These are phyloP conservation scores for Riparia riparia DNA, from an alignment of 2,113 vertebrate species.

Conservation along the genomic window DNA sequence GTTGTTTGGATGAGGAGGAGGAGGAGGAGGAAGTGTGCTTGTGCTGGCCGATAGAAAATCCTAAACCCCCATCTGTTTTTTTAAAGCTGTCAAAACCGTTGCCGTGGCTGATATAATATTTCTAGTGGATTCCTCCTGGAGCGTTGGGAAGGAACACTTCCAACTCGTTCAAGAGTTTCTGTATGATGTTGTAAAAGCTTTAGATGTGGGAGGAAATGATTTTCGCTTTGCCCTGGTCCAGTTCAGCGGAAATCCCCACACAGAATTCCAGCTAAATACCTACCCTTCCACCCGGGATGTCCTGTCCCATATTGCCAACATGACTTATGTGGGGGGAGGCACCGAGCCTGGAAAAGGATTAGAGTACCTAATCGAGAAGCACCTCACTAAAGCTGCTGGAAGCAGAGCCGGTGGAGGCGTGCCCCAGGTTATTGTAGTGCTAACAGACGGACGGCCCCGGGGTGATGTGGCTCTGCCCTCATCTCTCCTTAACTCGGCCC, in stretches of 20 bases:
- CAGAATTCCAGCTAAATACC: constrained; percentile 89
- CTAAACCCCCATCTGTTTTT: constrained; percentile 83
- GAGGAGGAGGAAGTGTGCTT: neutral
- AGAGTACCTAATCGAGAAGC: constrained; percentile 83
- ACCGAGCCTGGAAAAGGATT: constrained; percentile 84
- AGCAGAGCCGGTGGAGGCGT: constrained; percentile 83
- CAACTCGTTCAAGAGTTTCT: constrained; percentile 87
- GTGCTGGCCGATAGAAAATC: constrained; percentile 48
- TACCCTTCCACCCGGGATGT: constrained; percentile 78
- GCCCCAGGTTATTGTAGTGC: constrained; percentile 85
- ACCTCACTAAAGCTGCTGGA: constrained; percentile 82
- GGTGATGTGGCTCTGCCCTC: constrained; percentile 82
- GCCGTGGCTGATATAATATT: constrained; percentile 90
- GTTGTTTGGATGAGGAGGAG: neutral
- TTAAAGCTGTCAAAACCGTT: constrained; percentile 86
- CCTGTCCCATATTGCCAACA: constrained; percentile 82
- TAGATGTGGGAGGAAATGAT: constrained; percentile 82
- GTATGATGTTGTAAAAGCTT: constrained; percentile 82
- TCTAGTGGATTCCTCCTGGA: constrained; percentile 94
- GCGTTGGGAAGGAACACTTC: constrained; percentile 87
- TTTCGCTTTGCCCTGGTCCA: constrained; percentile 89
- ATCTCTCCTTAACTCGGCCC: constrained; percentile 77
- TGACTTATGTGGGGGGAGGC: constrained; percentile 83
- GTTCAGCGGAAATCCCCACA: constrained; percentile 83
- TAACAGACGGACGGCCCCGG: constrained; percentile 83